Evolutionary conservation across 2,113 vertebrate genomes (phyloP), one percentile per base, ranked within the genome.

Genomic region (Chamaetylas fuelleborni): DNA sequence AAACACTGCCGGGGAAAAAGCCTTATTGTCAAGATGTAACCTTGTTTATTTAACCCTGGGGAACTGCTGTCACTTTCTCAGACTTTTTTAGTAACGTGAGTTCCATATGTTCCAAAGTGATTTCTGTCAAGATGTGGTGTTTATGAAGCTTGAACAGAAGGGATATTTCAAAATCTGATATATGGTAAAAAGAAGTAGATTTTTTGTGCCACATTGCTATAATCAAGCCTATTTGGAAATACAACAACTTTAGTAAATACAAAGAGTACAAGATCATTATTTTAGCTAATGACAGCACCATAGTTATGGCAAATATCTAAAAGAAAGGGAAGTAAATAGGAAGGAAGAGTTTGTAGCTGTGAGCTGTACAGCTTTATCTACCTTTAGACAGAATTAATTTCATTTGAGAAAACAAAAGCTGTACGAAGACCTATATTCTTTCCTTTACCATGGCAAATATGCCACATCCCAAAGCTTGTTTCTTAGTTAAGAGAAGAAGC

Each of bases 71-170:
- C 53, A 48, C 65, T 94, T 62, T 40, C 34, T 43, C 54, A 85
- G 60, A 72, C 34, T 12, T 71, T 82, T 76, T 92, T 86, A 95
- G 54, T 38, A 54, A 86, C 38, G 34, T 23, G 38, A 76, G 65
- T 88, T 86, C 93, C 86, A 60, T 45, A 38, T 90, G 58, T 62
- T 93, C 34, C 1, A 18, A 90, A 91, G 80, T 70, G 58, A 74
- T 72, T 73, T 87, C 88, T 96, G 82, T 96, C 93, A 95, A 93
- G 67, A 95, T 69, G 23, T 20, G 64, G 42, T 87, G 95, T 95
- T 94, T 79, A 86, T 67, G 88, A 92, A 90, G 88, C 86, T 81
- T 83, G 53, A 85, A 74, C 76, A 72, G 31, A 24, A 23, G 45
- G 61, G 51, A 90, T 13, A 38, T 19, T 93, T 86, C 61, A 77